Evolutionary conservation across 2,888 invertebrate genomes (phyloP), one percentile per base, ranked within the genome.

Genomic region (Heliconius erato): DNA sequence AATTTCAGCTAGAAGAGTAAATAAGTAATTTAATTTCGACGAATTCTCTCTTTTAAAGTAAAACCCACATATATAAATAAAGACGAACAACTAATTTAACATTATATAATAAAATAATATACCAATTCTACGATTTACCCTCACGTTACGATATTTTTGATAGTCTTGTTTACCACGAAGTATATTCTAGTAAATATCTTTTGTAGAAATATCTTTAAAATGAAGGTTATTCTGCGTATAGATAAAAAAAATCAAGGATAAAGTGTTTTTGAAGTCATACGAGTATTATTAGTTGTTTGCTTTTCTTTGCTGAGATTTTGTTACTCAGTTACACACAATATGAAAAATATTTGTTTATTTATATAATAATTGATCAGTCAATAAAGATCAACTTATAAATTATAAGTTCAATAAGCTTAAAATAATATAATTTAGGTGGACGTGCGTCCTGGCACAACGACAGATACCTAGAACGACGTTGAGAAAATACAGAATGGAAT

Each of bases 101-200:
- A 40, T 35, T 26, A 14, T 35, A 63, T 14, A 16, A 63, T 14
- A 16, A 40, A 63, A n/a, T 63, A 76, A 76, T 63, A 49, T 28
- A 76, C 16, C 86, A 79, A 78, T 79, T 80, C 68, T 26, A 59
- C 32, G 32, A 74, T 63, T 76, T 63, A 76, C 40, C 63, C 3
- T n/a, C 35, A 76, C 12, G 63, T 76, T 59, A 76, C 35, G 76
- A 35, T 35, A 32, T 76, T 76, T 63, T 63, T 35, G 59, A 63
- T 76, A 59, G 76, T n/a, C 76, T 76, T 76, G 76, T 76, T 76
- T 76, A 76, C 76, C n/a, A 23, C 35, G 63, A 63, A 63, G 26
- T 76, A 63, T 35, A 63, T 32, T 76, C 5, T 74, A 14, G 23
- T 76, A 40, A 7, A 63, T 35, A 76, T 35, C 19, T 14, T 72